These are phyloP conservation scores for Notiomystis cincta DNA, from an alignment of 2,113 vertebrate genomes.

Conservation along the genomic window DNA sequence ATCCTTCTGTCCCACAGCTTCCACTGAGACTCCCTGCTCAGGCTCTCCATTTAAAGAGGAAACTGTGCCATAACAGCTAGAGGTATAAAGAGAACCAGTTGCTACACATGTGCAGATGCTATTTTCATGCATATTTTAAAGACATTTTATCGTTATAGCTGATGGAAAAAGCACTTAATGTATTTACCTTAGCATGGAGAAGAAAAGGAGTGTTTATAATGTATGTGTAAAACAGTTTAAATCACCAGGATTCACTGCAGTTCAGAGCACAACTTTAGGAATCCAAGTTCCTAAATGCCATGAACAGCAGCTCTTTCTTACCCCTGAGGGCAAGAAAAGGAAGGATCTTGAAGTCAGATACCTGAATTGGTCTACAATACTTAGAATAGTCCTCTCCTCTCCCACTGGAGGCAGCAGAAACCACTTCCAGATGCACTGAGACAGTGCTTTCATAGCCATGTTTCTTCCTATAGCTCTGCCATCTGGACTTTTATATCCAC, in stretches of 20 bases:
- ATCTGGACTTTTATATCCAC: background rate
- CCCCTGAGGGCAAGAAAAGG: background rate
- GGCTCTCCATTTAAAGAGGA: conserved; percentile 93
- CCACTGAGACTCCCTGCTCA: conserved; percentile 89
- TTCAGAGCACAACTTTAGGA: background rate
- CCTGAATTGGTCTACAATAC: background rate
- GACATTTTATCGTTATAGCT: background rate
- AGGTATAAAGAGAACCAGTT: background rate
- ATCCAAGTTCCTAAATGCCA: background rate
- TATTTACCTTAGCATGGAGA: background rate
- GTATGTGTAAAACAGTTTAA: background rate
- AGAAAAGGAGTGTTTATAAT: background rate
- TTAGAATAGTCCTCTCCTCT: background rate
- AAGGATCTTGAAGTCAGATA: background rate
- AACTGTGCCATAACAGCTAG: conserved; percentile 90
- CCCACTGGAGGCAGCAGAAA: background rate
- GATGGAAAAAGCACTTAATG: background rate
- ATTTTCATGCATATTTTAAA: background rate
- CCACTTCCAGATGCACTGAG: background rate
- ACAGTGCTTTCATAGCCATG: background rate
- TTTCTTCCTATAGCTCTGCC: background rate
- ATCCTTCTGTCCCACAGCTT: conserved; percentile 88
- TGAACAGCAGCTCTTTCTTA: background rate
- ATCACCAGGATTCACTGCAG: background rate
- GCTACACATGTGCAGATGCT: background rate